These are phyloP conservation scores for Epinotia nisella DNA, from an alignment of 2,888 invertebrate species.

Conservation along the genomic window DNA sequence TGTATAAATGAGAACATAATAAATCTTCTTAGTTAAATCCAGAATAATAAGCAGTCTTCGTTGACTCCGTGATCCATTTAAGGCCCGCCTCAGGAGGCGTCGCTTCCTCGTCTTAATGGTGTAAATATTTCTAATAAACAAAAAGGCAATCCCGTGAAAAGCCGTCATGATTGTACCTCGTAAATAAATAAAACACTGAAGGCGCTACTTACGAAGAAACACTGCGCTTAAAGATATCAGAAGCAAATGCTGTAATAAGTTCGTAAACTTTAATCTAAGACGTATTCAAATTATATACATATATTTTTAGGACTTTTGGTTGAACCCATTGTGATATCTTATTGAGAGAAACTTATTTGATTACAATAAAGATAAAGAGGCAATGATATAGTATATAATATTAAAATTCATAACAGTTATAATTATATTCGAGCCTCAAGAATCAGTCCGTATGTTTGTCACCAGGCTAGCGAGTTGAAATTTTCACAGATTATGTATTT, in stretches of 20 bases:
- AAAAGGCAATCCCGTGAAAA: conserved; percentile 26
- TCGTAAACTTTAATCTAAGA: neutral
- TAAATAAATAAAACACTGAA: conserved; percentile 19
- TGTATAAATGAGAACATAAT: neutral
- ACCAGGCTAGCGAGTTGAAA: too few species aligned
- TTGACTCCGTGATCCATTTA: conserved; percentile 21
- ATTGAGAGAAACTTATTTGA: too few species aligned
- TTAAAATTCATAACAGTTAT: too few species aligned
- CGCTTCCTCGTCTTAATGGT: conserved; percentile 26
- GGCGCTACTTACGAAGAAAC: neutral
- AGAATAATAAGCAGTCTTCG: conserved; percentile 11
- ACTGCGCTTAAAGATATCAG: neutral
- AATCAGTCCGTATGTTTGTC: too few species aligned
- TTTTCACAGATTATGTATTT: too few species aligned
- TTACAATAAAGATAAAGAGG: too few species aligned
- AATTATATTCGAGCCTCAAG: too few species aligned
- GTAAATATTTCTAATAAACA: conserved; percentile 32
- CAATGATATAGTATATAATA: too few species aligned
- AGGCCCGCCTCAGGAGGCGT: conserved; percentile 12
- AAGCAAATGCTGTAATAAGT: conserved; percentile 3
- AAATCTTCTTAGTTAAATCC: neutral
- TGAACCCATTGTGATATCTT: too few species aligned
- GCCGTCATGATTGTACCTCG: conserved; percentile 20
- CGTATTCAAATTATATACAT: too few species aligned
- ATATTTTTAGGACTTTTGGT: too few species aligned